Conservation (phyloP, 2,797 vertebrate species). For the Paguma larvata region DNA sequence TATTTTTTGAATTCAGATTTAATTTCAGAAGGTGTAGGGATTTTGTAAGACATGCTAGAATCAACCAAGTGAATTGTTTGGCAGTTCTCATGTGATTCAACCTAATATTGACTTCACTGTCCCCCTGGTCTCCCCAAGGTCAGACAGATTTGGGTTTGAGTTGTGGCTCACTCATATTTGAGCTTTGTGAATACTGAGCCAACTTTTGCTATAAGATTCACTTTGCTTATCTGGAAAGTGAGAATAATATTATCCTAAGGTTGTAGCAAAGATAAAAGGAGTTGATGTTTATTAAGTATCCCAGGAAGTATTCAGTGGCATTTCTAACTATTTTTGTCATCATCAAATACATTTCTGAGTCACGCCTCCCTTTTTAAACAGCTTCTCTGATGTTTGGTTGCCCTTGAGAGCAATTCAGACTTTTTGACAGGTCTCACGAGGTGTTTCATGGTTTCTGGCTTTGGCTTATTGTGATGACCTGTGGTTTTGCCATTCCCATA, state of each 20-base stretch:
- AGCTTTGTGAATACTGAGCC: not conserved
- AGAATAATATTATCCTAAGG: not conserved
- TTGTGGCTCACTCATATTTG: not conserved
- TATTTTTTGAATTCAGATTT: slow-evolving; percentile 32
- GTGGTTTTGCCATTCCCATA: not conserved
- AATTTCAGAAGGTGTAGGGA: not conserved
- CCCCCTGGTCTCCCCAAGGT: not conserved
- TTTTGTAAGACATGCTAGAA: slow-evolving; percentile 46
- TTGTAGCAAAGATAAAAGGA: not conserved
- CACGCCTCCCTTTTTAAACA: not conserved
- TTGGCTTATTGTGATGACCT: not conserved
- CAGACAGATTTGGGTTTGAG: not conserved
- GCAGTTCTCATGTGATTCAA: not conserved
- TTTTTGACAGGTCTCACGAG: not conserved
- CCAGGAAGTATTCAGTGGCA: not conserved
- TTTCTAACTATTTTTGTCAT: not conserved
- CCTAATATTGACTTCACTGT: not conserved
- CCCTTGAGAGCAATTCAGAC: not conserved
- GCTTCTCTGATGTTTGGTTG: not conserved
- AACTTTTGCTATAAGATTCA: not conserved
- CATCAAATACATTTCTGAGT: not conserved
- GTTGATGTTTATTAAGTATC: not conserved
- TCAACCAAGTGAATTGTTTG: slow-evolving; percentile 42
- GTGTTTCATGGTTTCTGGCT: not conserved
- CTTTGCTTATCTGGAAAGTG: not conserved